Evolutionary conservation across 2,888 invertebrate genomes (phyloP), one percentile per base, ranked within the genome.

Genomic region (Ditylenchus weischeri): DNA sequence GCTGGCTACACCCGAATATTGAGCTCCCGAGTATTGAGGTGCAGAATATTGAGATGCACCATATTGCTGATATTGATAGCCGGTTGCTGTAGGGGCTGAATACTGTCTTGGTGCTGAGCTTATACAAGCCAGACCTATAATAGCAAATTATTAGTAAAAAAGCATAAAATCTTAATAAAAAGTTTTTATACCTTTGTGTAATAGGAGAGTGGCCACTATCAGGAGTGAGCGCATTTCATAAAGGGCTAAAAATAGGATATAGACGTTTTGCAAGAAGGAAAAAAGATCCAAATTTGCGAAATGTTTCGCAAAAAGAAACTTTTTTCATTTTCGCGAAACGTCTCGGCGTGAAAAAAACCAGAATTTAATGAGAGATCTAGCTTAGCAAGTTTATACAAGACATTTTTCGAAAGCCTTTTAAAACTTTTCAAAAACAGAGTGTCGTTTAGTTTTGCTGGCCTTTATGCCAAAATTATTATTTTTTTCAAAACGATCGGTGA

Each of bases 111-210:
- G 62, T 18, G 38, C 47, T 5, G 62, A 62, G 13, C 43, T 23
- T 19, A 62, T 38, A 11, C 62, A 62, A 21, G 62, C 48, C 43
- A 62, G n/a, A 19, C 62, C 62, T 51, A 48, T 50, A 62, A 54
- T 57, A 29, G 5, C 11, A 43, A 43, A 43, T 43, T 8, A 43
- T 43, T 43, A 43, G 43, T 43, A 43, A 43, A 43, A 10, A 43
- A 43, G 15, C 8, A 13, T 6, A 5, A 29, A 5, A 15, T 15
- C 8, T 43, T 43, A 2, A 43, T 10, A 6, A 43, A 15, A 54
- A 15, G 10, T 7, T 2, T 23, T 4, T 7, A 29, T 54, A 54
- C 54, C 54, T 54, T 54, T 54, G 54, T 54, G 54, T 23, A 54
- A 23, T 11, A 54, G 15, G 13, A 54, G 54, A n/a, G 54, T 54